Conservation (phyloP, 2,888 invertebrate species). For the Hedychridium roseum region DNA sequence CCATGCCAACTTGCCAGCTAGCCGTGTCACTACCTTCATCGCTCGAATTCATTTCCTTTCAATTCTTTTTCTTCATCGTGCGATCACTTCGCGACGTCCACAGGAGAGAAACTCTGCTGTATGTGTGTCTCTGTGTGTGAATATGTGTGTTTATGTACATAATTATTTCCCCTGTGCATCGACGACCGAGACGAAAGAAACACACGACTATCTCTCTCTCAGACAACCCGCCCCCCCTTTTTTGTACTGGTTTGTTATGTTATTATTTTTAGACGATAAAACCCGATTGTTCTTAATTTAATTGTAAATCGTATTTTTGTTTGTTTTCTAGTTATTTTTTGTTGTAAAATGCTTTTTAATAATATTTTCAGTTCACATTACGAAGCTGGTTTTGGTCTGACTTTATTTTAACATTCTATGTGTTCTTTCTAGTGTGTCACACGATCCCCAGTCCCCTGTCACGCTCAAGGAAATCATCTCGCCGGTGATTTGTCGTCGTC, state of each 20-base stretch:
- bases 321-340: constrained; percentile 65
- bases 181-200: constrained; percentile 10
- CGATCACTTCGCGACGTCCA: constrained; percentile 32
- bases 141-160: constrained; percentile 13
- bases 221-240: constrained; percentile 48
- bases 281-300: constrained; percentile 64
- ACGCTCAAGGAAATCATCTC: no score
- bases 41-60: not conserved
- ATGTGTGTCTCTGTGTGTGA: constrained; percentile 14
- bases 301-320: constrained; percentile 65
- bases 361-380: constrained; percentile 65
- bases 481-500: no score
- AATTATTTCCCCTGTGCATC: not conserved
- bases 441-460: no score
- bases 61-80: no score
- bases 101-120: constrained; percentile 28
- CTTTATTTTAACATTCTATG: constrained; percentile 23
- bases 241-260: constrained; percentile 64
- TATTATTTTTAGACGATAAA: constrained; percentile 62
- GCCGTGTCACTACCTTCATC: constrained; percentile 15
- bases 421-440: no score
- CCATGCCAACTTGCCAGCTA: constrained; percentile 37
- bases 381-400: constrained; percentile 50
- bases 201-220: constrained; percentile 31
- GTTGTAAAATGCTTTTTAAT: constrained; percentile 65